phyloP scores from a whole-genome alignment of 2,888 invertebrate species.

The Alviniconcha strummeri region DNA sequence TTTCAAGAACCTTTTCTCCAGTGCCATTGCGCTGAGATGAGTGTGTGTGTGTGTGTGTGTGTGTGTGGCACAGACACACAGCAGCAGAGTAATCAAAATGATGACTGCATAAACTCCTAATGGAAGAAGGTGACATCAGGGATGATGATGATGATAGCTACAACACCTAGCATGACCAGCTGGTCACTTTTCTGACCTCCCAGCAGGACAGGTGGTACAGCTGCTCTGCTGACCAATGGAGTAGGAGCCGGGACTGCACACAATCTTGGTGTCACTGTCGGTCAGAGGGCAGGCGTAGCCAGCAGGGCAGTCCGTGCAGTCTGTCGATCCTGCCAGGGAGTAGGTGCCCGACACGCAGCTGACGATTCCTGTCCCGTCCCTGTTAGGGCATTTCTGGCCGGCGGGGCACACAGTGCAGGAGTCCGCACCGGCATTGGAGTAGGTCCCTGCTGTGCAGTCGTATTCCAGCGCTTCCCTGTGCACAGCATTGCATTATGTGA shows the following conservation, averaged over 20 bases:
- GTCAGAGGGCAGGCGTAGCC: conserved; percentile 59
- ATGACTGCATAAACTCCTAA: too few relatives aligned
- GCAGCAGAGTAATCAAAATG: too few relatives aligned
- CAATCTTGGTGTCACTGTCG: conserved; percentile 43
- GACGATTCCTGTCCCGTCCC: conserved; percentile 60
- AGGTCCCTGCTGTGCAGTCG: conserved; percentile 59
- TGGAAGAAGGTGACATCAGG: too few relatives aligned
- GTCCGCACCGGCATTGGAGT: conserved; percentile 54
- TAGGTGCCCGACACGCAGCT: conserved; percentile 62
- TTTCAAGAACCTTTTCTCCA: too few relatives aligned
- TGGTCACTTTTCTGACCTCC: conserved; percentile 47
- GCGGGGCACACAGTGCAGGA: conserved; percentile 65
- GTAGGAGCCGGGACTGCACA: conserved; percentile 56
- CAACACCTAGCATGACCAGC: too few relatives aligned
- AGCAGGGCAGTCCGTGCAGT: conserved; percentile 56
- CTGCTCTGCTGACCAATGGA: conserved; percentile 49
- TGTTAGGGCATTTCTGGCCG: conserved; percentile 64
- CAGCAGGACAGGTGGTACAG: conserved; percentile 60
- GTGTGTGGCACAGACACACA: not conserved
- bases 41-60: not conserved
- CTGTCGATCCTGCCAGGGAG: conserved; percentile 55
- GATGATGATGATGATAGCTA: too few relatives aligned
- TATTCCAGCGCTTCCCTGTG: conserved; percentile 47
- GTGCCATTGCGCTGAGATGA: not conserved
- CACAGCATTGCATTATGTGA: not conserved